Evolutionary conservation across 2,888 invertebrate species (phyloP).

Genomic region (Biston betularia): DNA sequence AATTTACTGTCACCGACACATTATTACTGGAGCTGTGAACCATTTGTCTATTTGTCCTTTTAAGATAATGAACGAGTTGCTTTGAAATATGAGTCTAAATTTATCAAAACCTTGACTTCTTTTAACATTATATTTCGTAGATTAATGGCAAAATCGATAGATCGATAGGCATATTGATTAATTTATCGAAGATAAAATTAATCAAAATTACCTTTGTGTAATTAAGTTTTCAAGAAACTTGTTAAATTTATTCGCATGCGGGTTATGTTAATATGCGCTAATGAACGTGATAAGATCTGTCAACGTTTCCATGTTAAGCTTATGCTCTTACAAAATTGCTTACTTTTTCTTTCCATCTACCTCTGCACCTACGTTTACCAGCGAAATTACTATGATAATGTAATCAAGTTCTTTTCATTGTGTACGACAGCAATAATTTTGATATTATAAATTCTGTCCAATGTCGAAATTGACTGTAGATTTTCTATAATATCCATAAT

Average conservation of each 20-base stretch:
- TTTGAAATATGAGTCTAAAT: constrained; percentile 27
- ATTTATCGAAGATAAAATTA: too few relatives aligned
- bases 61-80: constrained; percentile 29
- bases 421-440: constrained; percentile 35
- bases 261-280: constrained; percentile 53
- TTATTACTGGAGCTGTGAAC: constrained; percentile 57
- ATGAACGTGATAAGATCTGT: constrained; percentile 53
- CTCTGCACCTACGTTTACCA: constrained; percentile 49
- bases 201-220: not conserved
- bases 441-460: constrained; percentile 55
- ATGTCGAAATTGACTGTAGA: constrained; percentile 70
- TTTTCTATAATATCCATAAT: constrained; percentile 72
- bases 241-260: constrained; percentile 42
- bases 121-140: not conserved
- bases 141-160: not conserved
- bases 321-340: constrained; percentile 42
- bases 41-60: constrained; percentile 42
- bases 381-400: constrained; percentile 39
- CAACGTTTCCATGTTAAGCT: constrained; percentile 50
- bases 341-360: constrained; percentile 39
- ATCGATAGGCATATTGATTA: not conserved
- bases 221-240: constrained; percentile 40
- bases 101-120: constrained; percentile 8
- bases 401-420: constrained; percentile 36
- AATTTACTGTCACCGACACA: constrained; percentile 72